Conservation (phyloP, 2,113 vertebrate species). For the Sebastes schlegelii region DNA sequence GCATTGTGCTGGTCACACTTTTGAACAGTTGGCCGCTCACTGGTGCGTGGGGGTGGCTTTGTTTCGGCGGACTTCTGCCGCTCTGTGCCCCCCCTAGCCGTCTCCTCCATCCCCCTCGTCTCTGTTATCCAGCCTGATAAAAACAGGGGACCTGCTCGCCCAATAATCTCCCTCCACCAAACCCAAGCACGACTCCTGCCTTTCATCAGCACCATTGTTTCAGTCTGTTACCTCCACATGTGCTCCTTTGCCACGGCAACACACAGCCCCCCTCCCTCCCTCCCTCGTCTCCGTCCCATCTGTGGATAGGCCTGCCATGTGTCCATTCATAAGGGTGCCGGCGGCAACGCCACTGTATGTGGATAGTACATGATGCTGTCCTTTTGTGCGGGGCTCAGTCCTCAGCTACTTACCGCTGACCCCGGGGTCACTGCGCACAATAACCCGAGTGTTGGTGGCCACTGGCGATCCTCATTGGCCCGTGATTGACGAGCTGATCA, state of each 20-base stretch:
- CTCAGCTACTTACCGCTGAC: constrained; percentile 76
- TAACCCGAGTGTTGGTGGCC: constrained; percentile 80
- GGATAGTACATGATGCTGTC: constrained; percentile 79
- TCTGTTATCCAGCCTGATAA: constrained; percentile 63
- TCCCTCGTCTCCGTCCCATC: constrained; percentile 76
- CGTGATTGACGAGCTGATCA: constrained; percentile 79
- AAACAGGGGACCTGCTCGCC: constrained; percentile 66
- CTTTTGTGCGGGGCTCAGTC: constrained; percentile 72
- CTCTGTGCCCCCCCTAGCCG: constrained; percentile 20
- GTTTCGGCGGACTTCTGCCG: constrained; percentile 76
- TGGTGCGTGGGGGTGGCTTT: constrained; percentile 75
- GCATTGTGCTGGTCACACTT: constrained; percentile 82
- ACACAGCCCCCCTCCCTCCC: constrained; percentile 6
- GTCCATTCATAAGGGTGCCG: constrained; percentile 74
- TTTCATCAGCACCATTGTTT: constrained; percentile 84
- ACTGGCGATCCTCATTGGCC: constrained; percentile 71
- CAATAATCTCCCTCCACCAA: constrained; percentile 77
- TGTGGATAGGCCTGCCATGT: constrained; percentile 84
- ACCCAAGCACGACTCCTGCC: constrained; percentile 75
- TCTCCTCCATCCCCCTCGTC: constrained; percentile 39
- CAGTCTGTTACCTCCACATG: constrained; percentile 80
- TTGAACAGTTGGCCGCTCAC: constrained; percentile 81
- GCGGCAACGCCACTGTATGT: constrained; percentile 79
- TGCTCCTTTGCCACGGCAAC: constrained; percentile 80
- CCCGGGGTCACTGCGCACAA: constrained; percentile 76